Evolutionary conservation across 2,797 vertebrate genomes (phyloP), one percentile per base, ranked within the genome.

Genomic region (Bothrops alternatus): DNA sequence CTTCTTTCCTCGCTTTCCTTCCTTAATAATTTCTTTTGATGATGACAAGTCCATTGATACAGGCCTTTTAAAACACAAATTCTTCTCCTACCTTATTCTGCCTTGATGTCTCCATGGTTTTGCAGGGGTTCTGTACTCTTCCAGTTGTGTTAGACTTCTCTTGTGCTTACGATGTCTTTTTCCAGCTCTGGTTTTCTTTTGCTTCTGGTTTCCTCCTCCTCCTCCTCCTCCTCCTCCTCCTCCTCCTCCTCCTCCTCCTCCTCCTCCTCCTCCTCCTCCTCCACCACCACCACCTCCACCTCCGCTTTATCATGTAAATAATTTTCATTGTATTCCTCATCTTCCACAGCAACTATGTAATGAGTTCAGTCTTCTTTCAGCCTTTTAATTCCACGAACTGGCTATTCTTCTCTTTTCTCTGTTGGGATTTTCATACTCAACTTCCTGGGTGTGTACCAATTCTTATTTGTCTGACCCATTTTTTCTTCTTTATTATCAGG

Each of bases 251-350:
- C 42, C 42, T 3, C 42, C 42, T 4, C 42, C 42, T 4, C 42
- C 42, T 37, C 14, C 13, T 42, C 7, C 25, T 42, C 53, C 50
- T 2, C 14, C 57, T 26, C 28, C 1, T 47, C 8, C 4, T 53
- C 4, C 16, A 16, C 1, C 20, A 53, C n/a, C 11, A 2, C 1
- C 0, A 28, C 5, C 2, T 60, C 25, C 26, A 10, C 1, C 50
- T 61, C 56, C 56, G 42, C 12, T 55, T 13, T 11, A 6, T 58
- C 20, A 1, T 58, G 5, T 58, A 58, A 58, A 58, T 57, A 58
- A 58, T 58, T 16, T 58, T 16, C 57, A 58, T 18, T 16, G 57
- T 58, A 58, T 58, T 78, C 7, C 13, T 90, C 13, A 20, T 88
- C 10, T 60, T 88, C 56, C 42, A 14, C 8, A n/a, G 12, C 32